Evolutionary conservation across 2,113 vertebrate genomes (phyloP).

Genomic region (Rhea pennata): DNA sequence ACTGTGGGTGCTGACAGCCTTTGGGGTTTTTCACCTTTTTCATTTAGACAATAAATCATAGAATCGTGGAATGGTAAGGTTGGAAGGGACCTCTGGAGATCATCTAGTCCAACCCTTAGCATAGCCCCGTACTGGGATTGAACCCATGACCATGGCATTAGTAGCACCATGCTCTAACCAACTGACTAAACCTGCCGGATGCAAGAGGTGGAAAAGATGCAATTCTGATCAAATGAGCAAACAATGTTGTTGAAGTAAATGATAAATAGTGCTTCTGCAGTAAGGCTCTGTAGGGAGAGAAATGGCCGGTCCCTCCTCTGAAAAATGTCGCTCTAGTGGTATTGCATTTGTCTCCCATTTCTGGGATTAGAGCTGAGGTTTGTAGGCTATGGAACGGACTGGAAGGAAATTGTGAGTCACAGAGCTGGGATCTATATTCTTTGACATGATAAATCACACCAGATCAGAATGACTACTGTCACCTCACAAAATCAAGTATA

Average conservation of each 20-base stretch:
- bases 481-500: conserved; percentile 13
- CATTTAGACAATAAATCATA: not conserved
- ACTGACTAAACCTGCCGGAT: not conserved
- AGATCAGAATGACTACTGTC: not conserved
- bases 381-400: not conserved
- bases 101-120: too few species aligned
- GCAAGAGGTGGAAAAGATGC: not conserved
- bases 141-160: too few species aligned
- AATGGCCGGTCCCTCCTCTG: not conserved
- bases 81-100: too few species aligned
- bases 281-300: not conserved
- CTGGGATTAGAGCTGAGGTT: not conserved
- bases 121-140: too few species aligned
- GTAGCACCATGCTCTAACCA: too few species aligned
- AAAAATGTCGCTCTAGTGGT: not conserved
- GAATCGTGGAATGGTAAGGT: too few species aligned
- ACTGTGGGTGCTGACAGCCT: not conserved
- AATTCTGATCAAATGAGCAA: not conserved
- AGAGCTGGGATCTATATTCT: not conserved
- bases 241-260: not conserved
- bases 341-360: conserved; percentile 37
- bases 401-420: conserved; percentile 11
- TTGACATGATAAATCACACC: not conserved
- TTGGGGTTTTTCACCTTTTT: not conserved
- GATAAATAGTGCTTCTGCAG: not conserved